These are phyloP conservation scores for Tamandua tetradactyla DNA, from an alignment of 2,797 vertebrate genomes.

Conservation along the genomic window DNA sequence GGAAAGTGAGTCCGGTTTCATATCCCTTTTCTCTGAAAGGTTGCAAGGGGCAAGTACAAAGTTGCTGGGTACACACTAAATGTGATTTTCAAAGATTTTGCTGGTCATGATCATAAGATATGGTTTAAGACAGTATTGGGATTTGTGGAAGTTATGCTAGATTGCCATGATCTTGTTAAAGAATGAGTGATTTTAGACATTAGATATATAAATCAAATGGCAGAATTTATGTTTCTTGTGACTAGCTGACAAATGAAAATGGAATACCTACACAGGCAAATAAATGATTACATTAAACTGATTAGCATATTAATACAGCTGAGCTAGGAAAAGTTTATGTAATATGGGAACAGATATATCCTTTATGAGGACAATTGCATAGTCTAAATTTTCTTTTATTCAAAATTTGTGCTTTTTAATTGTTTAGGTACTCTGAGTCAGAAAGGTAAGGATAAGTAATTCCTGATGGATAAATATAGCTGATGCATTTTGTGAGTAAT, in stretches of 20 bases:
- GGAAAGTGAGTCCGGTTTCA: neutral
- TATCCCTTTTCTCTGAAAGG: neutral
- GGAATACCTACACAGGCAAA: neutral
- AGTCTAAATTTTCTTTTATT: neutral
- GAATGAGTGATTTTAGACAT: slow-evolving; percentile 2
- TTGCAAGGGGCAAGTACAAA: slow-evolving; percentile 17
- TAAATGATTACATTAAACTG: neutral
- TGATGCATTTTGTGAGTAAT: slow-evolving; percentile 56
- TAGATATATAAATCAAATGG: neutral
- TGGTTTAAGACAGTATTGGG: neutral
- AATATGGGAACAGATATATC: neutral
- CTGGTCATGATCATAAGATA: neutral
- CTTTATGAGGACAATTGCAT: neutral
- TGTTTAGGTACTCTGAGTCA: slow-evolving; percentile 21
- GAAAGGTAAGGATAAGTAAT: neutral
- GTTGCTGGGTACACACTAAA: neutral
- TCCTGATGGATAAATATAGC: neutral
- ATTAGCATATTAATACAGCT: neutral
- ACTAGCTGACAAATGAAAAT: slow-evolving; percentile 3
- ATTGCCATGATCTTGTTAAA: neutral
- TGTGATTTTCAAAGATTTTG: slow-evolving; percentile 45
- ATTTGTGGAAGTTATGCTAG: slow-evolving; percentile 8
- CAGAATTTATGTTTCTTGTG: neutral
- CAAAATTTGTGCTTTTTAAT: neutral
- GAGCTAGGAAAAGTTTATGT: slow-evolving; percentile 25